A percentile compares a stretch with the other conserved stretches of the same genome.
Evolutionary conservation across 2,113 vertebrate species (phyloP).

Genomic region (Cyanistes caeruleus): DNA sequence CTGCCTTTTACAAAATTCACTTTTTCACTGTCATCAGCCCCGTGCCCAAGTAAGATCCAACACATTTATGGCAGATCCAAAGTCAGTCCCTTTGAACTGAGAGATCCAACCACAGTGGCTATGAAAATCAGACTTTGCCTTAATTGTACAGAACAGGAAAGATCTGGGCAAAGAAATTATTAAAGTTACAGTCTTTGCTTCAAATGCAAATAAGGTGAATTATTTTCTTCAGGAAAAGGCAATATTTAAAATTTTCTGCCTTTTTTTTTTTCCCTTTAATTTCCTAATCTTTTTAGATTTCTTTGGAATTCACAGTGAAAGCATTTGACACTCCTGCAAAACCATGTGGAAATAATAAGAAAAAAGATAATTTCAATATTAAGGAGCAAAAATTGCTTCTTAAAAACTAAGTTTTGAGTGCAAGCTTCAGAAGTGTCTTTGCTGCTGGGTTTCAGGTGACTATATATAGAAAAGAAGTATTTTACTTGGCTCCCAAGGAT

Average conservation of each 20-base stretch:
- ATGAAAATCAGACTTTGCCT: not conserved
- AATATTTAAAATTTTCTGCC: not conserved
- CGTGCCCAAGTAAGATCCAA: not conserved
- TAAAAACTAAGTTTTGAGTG: not conserved
- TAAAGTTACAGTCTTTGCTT: not conserved
- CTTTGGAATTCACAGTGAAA: not conserved
- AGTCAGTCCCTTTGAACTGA: not conserved
- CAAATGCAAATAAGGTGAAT: not conserved
- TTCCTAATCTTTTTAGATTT: not conserved
- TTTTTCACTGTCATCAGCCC: not conserved
- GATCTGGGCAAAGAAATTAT: not conserved
- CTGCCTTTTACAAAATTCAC: slow-evolving; percentile 12
- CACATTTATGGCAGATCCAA: not conserved
- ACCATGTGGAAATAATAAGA: not conserved
- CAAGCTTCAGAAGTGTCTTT: not conserved
- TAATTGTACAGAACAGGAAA: not conserved
- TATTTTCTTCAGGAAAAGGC: not conserved
- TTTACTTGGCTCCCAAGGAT: slow-evolving; percentile 46
- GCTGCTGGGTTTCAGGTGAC: slow-evolving; percentile 24
- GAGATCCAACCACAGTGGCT: not conserved
- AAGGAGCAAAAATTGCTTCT: not conserved
- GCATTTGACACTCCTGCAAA: not conserved
- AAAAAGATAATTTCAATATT: not conserved
- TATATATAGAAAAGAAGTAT: slow-evolving; percentile 66
- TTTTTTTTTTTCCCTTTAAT: not conserved